These are phyloP conservation scores for Leptinotarsa lineolata DNA, from an alignment of 1,140 invertebrate genomes.

Conservation along the genomic window DNA sequence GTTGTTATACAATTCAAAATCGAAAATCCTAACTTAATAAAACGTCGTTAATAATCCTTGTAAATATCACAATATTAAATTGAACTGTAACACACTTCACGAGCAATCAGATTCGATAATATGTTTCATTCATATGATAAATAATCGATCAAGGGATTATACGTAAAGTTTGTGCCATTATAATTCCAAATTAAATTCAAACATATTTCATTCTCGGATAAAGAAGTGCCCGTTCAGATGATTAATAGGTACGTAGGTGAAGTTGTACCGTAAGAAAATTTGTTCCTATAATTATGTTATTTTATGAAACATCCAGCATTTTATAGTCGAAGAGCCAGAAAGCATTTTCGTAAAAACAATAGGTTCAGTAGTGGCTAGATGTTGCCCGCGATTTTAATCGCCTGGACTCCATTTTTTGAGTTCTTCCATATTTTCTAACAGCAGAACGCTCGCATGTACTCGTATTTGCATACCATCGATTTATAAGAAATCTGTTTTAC, in stretches of 20 bases:
- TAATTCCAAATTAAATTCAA: slow-evolving; percentile 6
- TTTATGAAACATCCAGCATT: not conserved
- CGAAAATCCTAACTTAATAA: not conserved
- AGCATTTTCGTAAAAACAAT: too few relatives aligned
- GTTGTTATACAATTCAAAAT: not conserved
- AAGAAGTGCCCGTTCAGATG: not conserved
- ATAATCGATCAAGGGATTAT: slow-evolving; percentile 6
- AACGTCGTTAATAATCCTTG: not conserved
- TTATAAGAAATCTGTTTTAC: too few relatives aligned
- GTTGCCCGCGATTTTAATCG: too few relatives aligned
- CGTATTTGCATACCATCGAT: too few relatives aligned
- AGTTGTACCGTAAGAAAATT: not conserved
- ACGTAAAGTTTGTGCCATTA: slow-evolving; percentile 1
- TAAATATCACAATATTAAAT: not conserved
- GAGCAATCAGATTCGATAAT: not conserved
- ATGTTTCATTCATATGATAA: not conserved
- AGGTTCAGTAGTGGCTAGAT: too few relatives aligned
- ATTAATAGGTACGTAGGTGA: slow-evolving; percentile 8
- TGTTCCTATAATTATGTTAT: slow-evolving; percentile 8
- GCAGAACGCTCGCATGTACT: too few relatives aligned
- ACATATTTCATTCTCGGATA: slow-evolving; percentile 3
- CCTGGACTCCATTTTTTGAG: too few relatives aligned
- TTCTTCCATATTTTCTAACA: too few relatives aligned
- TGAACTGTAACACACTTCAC: not conserved
- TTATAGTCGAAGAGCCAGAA: too few relatives aligned